phyloP scores from a whole-genome alignment of 2,113 vertebrate species.

The Propithecus coquereli region DNA sequence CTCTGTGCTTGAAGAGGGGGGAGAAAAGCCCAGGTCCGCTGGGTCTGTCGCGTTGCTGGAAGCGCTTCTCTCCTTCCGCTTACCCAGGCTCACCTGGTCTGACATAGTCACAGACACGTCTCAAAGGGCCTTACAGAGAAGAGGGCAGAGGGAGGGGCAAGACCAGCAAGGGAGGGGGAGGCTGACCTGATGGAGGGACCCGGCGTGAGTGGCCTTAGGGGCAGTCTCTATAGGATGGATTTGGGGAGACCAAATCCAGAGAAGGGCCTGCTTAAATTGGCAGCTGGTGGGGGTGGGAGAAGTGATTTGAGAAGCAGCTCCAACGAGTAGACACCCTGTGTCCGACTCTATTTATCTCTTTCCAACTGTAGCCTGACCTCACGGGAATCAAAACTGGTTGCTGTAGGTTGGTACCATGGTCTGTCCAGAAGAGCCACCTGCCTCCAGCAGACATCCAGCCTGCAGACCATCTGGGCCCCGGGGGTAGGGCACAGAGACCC shows the following conservation, averaged over 20 bases:
- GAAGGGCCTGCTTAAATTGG: not conserved
- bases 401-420: not conserved
- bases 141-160: not conserved
- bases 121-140: not conserved
- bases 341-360: not conserved
- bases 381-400: not conserved
- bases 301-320: not conserved
- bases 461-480: not conserved
- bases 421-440: not conserved
- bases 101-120: not conserved
- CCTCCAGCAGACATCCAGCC: not conserved
- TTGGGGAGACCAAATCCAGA: not conserved
- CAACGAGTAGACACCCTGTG: fast-evolving
- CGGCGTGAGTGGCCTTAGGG: fast-evolving
- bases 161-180: too few species aligned
- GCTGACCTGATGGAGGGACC: fast-evolving
- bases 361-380: not conserved
- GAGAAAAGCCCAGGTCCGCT: not conserved
- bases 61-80: not conserved
- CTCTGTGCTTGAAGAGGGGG: not conserved
- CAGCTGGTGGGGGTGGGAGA: not conserved
- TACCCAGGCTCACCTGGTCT: not conserved
- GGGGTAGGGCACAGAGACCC: fast-evolving
- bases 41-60: not conserved
- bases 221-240: too few species aligned